phyloP scores from a whole-genome alignment of 2,888 invertebrate species.

The Dryobota labecula region DNA sequence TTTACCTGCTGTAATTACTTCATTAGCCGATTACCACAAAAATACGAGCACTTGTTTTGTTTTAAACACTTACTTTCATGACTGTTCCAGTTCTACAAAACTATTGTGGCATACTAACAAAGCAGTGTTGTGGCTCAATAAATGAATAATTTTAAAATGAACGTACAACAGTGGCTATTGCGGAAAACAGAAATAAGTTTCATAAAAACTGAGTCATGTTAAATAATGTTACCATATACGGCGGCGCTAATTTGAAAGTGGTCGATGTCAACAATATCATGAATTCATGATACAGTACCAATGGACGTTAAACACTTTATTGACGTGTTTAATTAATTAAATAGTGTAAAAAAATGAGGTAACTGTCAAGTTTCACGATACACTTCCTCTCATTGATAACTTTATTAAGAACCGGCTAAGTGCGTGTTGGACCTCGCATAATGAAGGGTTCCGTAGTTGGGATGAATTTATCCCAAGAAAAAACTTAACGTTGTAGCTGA shows the following conservation, averaged over 20 bases:
- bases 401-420: too few relatives aligned
- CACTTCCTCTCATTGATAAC: constrained; percentile 71
- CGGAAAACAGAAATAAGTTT: constrained; percentile 30
- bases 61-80: constrained; percentile 24
- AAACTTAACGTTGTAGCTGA: too few relatives aligned
- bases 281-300: constrained; percentile 41
- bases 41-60: constrained; percentile 16
- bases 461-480: too few relatives aligned
- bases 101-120: constrained; percentile 15
- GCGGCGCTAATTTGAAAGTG: constrained; percentile 57
- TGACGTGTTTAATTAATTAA: constrained; percentile 63
- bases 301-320: constrained; percentile 65
- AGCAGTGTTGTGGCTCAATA: not conserved
- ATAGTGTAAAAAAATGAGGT: constrained; percentile 59
- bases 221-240: constrained; percentile 35
- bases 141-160: constrained; percentile 20
- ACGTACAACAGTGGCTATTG: not conserved
- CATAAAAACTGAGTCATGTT: constrained; percentile 40
- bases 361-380: constrained; percentile 60
- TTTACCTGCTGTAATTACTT: constrained; percentile 43
- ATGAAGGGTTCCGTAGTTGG: too few relatives aligned
- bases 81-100: constrained; percentile 39
- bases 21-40: constrained; percentile 34
- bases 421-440: too few relatives aligned
- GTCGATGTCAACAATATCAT: constrained; percentile 38